Conservation (phyloP, 2,113 vertebrate genomes). For the Microcebus griseorufus region DNA sequence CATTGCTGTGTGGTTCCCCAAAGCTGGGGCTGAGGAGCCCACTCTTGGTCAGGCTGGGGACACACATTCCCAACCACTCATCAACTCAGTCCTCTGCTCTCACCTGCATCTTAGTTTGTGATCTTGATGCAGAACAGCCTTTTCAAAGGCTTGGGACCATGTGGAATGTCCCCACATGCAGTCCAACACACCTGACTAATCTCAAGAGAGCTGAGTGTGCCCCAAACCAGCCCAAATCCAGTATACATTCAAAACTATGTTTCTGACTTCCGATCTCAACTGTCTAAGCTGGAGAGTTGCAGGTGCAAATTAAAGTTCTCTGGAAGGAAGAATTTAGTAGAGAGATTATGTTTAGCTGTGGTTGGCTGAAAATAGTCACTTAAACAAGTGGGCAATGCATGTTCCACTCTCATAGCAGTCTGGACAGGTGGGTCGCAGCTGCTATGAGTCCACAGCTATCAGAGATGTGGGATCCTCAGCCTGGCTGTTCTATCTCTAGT, state of each 20-base stretch:
- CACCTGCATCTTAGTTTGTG: background rate
- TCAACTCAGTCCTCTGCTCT: background rate
- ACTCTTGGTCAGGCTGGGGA: background rate
- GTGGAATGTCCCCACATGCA: background rate
- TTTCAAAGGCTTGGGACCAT: background rate
- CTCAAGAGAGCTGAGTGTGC: background rate
- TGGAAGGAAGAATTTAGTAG: background rate
- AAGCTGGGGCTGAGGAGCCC: fast-evolving
- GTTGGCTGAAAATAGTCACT: background rate
- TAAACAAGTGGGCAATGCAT: background rate
- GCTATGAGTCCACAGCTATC: background rate
- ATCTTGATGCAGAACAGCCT: background rate
- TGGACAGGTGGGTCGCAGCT: background rate
- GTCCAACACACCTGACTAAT: background rate
- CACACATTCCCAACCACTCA: fast-evolving
- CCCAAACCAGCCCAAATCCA: background rate
- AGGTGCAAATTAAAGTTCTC: background rate
- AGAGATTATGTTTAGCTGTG: background rate
- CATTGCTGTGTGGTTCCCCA: background rate
- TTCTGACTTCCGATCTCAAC: background rate
- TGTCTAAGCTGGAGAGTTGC: background rate
- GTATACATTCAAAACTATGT: background rate
- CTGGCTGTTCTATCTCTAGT: background rate
- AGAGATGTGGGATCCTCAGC: background rate
- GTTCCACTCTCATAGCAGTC: background rate